These are phyloP conservation scores for Dromius quadrimaculatus DNA, from an alignment of 2,888 invertebrate genomes.

Conservation along the genomic window DNA sequence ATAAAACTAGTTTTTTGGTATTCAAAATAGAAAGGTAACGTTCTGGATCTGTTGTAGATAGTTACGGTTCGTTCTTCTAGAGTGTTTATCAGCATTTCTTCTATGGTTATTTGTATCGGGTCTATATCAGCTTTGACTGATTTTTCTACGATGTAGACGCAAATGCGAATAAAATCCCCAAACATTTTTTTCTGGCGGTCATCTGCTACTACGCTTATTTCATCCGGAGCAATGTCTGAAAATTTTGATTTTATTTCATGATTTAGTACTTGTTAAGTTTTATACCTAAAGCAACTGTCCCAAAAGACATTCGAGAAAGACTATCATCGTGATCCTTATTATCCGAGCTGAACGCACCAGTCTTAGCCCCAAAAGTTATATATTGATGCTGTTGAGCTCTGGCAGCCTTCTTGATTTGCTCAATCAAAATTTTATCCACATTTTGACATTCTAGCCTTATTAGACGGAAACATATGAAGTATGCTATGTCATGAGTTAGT, in stretches of 20 bases:
- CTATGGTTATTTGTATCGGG: conserved; percentile 68
- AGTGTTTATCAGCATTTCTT: conserved; percentile 65
- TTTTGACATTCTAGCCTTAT: conserved; percentile 13
- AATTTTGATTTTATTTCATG: too few relatives aligned
- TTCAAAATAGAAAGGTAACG: conserved; percentile 65
- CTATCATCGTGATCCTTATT: too few relatives aligned
- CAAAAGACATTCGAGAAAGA: too few relatives aligned
- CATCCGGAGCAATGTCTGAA: background rate
- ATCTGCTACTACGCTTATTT: background rate
- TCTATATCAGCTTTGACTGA: conserved; percentile 66
- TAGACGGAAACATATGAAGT: conserved; percentile 36
- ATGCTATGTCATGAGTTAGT: background rate
- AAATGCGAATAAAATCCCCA: conserved; percentile 66
- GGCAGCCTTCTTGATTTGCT: too few relatives aligned
- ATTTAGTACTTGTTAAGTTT: too few relatives aligned
- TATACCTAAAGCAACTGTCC: too few relatives aligned
- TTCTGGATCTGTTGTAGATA: conserved; percentile 65
- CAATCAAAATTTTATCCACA: background rate
- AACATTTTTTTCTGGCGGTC: background rate
- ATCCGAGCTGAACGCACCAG: too few relatives aligned
- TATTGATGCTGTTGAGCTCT: too few relatives aligned
- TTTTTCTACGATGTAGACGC: conserved; percentile 72
- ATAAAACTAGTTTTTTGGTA: conserved; percentile 66
- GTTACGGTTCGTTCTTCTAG: conserved; percentile 58
- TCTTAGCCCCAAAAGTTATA: too few relatives aligned